Evolutionary conservation across 1,140 invertebrate species (phyloP).

Genomic region (Bombus superbus): DNA sequence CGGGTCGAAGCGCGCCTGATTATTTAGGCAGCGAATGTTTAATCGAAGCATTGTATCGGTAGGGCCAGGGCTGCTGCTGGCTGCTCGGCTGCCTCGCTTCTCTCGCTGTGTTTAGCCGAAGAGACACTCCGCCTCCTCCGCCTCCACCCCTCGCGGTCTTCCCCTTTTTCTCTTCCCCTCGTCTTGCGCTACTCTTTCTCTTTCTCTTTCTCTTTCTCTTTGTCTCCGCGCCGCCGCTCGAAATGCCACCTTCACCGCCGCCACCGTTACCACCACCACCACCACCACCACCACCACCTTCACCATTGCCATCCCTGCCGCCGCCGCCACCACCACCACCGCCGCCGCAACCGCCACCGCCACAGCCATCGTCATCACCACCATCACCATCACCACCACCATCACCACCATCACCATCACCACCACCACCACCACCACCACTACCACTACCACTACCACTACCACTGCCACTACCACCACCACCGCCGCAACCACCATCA

Average conservation of each 20-base stretch:
- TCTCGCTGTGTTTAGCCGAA: slow-evolving; percentile 66
- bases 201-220: slow-evolving; percentile 23
- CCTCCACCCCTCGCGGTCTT: slow-evolving; percentile 38
- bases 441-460: slow-evolving; percentile 48
- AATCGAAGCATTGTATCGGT: slow-evolving; percentile 82
- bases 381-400: slow-evolving; percentile 48
- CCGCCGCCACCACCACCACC: slow-evolving; percentile 33
- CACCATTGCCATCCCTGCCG: slow-evolving; percentile 47
- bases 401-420: slow-evolving; percentile 11
- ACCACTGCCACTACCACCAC: slow-evolving; percentile 33
- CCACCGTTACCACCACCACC: slow-evolving; percentile 35
- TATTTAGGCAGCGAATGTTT: slow-evolving; percentile 83
- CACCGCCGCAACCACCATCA: slow-evolving; percentile 47
- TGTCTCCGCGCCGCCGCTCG: slow-evolving; percentile 40
- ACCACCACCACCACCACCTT: slow-evolving; percentile 40
- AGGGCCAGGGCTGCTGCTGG: slow-evolving; percentile 61
- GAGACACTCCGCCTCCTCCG: slow-evolving; percentile 57
- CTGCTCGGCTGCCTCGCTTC: slow-evolving; percentile 38
- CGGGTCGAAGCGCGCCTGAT: slow-evolving; percentile 75
- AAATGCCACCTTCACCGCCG: slow-evolving; percentile 41
- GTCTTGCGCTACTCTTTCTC: slow-evolving; percentile 5
- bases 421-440: slow-evolving; percentile 45
- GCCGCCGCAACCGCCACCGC: slow-evolving; percentile 36
- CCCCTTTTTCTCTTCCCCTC: slow-evolving; percentile 28
- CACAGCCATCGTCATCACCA: slow-evolving; percentile 49